phyloP scores from a whole-genome alignment of 1,140 invertebrate species.

The Eubasilissa regina region DNA sequence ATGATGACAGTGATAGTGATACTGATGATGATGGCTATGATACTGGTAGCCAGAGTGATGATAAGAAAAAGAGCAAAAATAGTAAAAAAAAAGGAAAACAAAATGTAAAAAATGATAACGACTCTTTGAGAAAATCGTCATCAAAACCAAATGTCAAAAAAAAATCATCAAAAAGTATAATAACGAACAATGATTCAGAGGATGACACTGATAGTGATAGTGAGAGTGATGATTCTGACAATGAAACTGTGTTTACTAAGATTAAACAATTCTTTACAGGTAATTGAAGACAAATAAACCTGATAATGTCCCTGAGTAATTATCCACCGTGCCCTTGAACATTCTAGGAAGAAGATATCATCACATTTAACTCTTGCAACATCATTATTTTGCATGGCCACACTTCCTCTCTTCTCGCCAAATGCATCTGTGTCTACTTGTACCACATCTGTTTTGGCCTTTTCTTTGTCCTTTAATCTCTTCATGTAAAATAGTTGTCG shows the following conservation, averaged over 20 bases:
- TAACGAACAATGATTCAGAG: slow-evolving; percentile 60
- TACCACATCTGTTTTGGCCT: slow-evolving; percentile 62
- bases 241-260: slow-evolving; percentile 71
- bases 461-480: slow-evolving; percentile 44
- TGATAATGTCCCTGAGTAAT: slow-evolving; percentile 66
- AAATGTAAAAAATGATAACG: slow-evolving; percentile 28
- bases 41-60: slow-evolving; percentile 61
- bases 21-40: slow-evolving; percentile 70
- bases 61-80: slow-evolving; percentile 54
- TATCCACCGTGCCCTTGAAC: slow-evolving; percentile 8
- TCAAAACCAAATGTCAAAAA: slow-evolving; percentile 43
- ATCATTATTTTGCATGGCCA: slow-evolving; percentile 71
- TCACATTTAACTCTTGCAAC: slow-evolving; percentile 39
- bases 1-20: slow-evolving; percentile 70
- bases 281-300: slow-evolving; percentile 69
- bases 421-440: slow-evolving; percentile 59
- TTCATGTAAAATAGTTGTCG: slow-evolving; percentile 65
- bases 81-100: slow-evolving; percentile 43
- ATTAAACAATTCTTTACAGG: slow-evolving; percentile 71
- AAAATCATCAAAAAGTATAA: slow-evolving; percentile 52
- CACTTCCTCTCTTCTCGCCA: slow-evolving; percentile 58
- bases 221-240: slow-evolving; percentile 69
- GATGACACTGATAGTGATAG: slow-evolving; percentile 71
- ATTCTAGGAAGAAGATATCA: slow-evolving; percentile 54
- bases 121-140: neutral